Percentiles rank a stretch among this genome's conserved stretches.
phyloP scores from a whole-genome alignment of 1,140 invertebrate genomes.

The Monomorium pharaonis region DNA sequence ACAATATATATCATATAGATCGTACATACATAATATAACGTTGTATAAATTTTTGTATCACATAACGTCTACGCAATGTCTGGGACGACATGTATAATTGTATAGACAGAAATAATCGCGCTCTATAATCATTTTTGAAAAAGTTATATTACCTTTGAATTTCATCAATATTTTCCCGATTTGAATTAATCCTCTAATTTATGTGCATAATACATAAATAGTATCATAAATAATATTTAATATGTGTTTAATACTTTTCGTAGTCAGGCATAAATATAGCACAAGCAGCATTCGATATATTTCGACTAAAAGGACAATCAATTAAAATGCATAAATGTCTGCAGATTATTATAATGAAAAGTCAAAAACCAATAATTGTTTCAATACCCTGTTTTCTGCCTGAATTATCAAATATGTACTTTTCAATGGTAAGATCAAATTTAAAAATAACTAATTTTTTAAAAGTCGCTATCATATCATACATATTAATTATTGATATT shows the following conservation, averaged over 20 bases:
- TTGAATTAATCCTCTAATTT: no score
- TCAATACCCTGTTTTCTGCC: conserved; percentile 61
- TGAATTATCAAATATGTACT: conserved; percentile 68
- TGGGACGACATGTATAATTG: no score
- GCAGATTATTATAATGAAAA: conserved; percentile 10
- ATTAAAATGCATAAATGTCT: not conserved
- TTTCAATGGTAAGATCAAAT: conserved; percentile 17
- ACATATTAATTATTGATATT: not conserved
- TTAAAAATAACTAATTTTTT: not conserved
- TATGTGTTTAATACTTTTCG: not conserved
- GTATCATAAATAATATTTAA: not conserved
- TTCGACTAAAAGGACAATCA: not conserved
- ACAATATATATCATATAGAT: no score
- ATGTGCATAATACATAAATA: not conserved
- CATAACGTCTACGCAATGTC: no score
- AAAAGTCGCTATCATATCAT: not conserved
- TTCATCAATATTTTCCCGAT: no score
- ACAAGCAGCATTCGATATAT: not conserved
- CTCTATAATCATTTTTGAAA: no score
- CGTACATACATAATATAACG: no score
- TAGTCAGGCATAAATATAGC: not conserved
- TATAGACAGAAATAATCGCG: no score
- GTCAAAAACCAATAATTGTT: conserved; percentile 66
- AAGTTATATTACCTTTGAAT: no score
- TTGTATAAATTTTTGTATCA: no score